Conservation (phyloP, 1,140 invertebrate species). For the Trachymyrmex septentrionalis region DNA sequence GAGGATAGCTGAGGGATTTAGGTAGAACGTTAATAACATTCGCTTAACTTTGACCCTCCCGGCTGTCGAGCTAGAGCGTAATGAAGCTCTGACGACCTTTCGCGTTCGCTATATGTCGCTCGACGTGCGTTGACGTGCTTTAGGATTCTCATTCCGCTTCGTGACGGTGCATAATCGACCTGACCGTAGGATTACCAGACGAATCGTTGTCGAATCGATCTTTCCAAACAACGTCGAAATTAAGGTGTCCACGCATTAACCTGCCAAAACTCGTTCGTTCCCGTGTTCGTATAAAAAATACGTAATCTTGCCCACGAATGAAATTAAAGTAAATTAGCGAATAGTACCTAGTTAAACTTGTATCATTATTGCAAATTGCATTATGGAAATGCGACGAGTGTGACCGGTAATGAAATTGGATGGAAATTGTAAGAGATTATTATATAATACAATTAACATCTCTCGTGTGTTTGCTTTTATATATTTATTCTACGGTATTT, state of each 20-base stretch:
- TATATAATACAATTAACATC: not conserved
- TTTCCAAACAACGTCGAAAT: slow-evolving; percentile 28
- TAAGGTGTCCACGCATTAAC: not conserved
- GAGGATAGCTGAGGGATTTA: slow-evolving; percentile 50
- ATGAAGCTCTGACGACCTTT: slow-evolving; percentile 56
- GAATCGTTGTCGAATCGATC: slow-evolving; percentile 44
- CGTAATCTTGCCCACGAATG: not conserved
- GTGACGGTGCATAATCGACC: slow-evolving; percentile 55
- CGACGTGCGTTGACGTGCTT: slow-evolving; percentile 26
- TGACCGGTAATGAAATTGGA: not conserved
- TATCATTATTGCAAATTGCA: not conserved
- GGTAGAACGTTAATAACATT: slow-evolving; percentile 61
- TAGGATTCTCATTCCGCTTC: slow-evolving; percentile 49
- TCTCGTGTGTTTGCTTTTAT: not conserved
- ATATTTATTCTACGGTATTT: not conserved
- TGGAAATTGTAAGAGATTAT: not conserved
- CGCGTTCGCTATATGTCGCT: slow-evolving; percentile 7
- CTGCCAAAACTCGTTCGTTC: slow-evolving; percentile 10
- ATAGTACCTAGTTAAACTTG: not conserved
- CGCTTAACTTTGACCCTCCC: slow-evolving; percentile 30
- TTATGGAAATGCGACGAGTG: not conserved
- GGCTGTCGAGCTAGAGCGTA: slow-evolving; percentile 42
- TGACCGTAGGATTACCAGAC: slow-evolving; percentile 38
- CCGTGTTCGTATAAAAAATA: not conserved
- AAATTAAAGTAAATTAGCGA: slow-evolving; percentile 2